These are phyloP conservation scores for Caerostris darwini DNA, from an alignment of 1,140 invertebrate species.

Conservation along the genomic window DNA sequence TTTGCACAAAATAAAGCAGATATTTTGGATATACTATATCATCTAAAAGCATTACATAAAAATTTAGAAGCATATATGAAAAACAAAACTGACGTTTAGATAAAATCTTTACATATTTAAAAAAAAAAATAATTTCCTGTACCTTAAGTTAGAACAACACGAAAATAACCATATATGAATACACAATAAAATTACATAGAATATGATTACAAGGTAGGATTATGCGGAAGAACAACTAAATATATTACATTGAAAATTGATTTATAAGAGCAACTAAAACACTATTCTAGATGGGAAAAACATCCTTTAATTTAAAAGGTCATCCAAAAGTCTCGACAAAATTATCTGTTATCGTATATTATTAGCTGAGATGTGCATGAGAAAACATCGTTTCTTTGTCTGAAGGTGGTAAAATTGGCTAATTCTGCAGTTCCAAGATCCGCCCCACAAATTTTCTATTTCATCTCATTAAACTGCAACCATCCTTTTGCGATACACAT, in stretches of 20 bases:
- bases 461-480: constrained; percentile 37
- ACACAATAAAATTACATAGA: not conserved
- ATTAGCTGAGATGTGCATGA: constrained; percentile 9
- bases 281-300: not conserved
- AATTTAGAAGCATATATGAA: not conserved
- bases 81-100: not conserved
- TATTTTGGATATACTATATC: too few relatives aligned
- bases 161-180: constrained; percentile 7
- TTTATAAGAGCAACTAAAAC: not conserved
- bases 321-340: not conserved
- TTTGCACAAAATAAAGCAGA: too few relatives aligned
- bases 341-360: not conserved
- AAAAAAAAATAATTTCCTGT: not conserved
- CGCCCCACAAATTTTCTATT: constrained; percentile 50
- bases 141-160: not conserved
- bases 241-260: constrained; percentile 27
- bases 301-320: not conserved
- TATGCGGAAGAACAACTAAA: not conserved
- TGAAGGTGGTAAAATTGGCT: constrained; percentile 48
- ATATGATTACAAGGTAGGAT: not conserved
- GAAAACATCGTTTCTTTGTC: constrained; percentile 39
- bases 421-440: constrained; percentile 21
- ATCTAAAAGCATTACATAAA: too few relatives aligned
- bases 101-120: not conserved
- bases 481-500: not conserved